Percentiles rank a stretch among this genome's conserved stretches.
These are phyloP conservation scores for Hypothenemus hampei DNA, from an alignment of 1,140 invertebrate species.

Conservation along the genomic window DNA sequence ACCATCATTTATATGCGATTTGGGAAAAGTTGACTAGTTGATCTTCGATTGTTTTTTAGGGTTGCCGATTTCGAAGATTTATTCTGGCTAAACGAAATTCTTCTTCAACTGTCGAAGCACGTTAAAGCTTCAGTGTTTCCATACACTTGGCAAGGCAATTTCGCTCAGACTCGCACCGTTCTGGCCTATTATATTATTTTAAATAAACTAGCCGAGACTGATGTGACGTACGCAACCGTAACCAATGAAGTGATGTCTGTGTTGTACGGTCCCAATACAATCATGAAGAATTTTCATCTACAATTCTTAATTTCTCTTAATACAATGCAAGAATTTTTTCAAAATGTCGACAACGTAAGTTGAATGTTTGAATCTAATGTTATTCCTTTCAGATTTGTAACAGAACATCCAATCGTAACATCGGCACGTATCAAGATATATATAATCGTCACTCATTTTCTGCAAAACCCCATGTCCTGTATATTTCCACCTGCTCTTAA, in stretches of 20 bases:
- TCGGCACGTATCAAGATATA: no score
- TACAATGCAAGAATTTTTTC: conserved; percentile 14
- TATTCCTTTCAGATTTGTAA: no score
- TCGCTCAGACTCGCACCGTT: conserved; percentile 12
- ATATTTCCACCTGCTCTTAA: no score
- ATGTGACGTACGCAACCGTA: conserved; percentile 25
- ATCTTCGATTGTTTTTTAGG: conserved; percentile 13
- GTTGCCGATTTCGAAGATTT: conserved; percentile 23
- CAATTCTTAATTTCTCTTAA: conserved; percentile 25
- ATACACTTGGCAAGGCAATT: conserved; percentile 25
- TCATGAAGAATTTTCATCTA: conserved; percentile 24
- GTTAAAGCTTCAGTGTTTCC: conserved; percentile 13
- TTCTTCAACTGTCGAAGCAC: conserved; percentile 23
- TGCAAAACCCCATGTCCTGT: no score
- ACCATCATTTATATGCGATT: neutral
- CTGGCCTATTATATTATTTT: conserved; percentile 27
- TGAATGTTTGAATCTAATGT: no score
- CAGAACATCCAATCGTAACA: no score
- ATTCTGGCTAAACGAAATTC: conserved; percentile 23
- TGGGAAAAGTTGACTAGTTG: neutral
- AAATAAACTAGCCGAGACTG: conserved; percentile 29
- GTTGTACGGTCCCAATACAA: conserved; percentile 17
- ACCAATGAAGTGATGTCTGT: conserved; percentile 27
- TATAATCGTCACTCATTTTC: no score
- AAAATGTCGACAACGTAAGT: conserved; percentile 7